Percentiles rank a stretch among this genome's conserved stretches.
Evolutionary conservation across 1,140 invertebrate genomes (phyloP).

Genomic region (Drosophila biarmipes): DNA sequence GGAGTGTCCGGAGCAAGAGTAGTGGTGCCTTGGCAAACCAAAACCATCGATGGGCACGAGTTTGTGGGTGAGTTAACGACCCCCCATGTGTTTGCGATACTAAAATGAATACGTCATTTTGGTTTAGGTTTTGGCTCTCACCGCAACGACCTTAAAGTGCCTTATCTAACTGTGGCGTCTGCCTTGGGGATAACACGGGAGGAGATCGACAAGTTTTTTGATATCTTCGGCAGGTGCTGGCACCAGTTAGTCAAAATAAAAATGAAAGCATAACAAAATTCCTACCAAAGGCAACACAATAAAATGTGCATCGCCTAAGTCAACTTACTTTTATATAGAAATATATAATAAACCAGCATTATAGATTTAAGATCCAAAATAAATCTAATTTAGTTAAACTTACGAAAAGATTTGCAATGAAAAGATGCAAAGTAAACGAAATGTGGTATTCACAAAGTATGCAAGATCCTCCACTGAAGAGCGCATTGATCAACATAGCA

Average conservation of each 20-base stretch:
- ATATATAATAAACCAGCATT: background rate
- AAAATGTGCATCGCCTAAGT: background rate
- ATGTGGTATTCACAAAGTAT: too few species aligned
- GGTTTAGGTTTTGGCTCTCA: constrained; percentile 81
- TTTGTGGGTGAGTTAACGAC: constrained; percentile 63
- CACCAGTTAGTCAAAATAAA: constrained; percentile 10
- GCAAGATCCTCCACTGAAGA: too few species aligned
- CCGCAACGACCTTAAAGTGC: constrained; percentile 29
- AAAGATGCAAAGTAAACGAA: too few species aligned
- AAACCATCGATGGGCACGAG: constrained; percentile 69
- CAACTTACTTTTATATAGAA: background rate
- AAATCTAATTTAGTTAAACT: too few species aligned
- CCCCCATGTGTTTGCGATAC: background rate
- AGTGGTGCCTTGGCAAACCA: constrained; percentile 54
- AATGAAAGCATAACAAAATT: background rate
- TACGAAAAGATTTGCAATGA: too few species aligned
- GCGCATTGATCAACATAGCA: too few species aligned
- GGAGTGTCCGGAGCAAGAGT: constrained; percentile 83
- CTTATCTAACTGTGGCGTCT: constrained; percentile 83
- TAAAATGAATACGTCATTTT: background rate
- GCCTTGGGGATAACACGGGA: constrained; percentile 63
- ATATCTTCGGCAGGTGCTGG: constrained; percentile 75
- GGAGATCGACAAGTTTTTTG: constrained; percentile 81
- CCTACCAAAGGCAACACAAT: background rate
- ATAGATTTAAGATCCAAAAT: background rate